Percentiles rank a stretch among this genome's conserved stretches.
Conservation (phyloP, 2,113 vertebrate species). For the Zootoca vivipara region DNA sequence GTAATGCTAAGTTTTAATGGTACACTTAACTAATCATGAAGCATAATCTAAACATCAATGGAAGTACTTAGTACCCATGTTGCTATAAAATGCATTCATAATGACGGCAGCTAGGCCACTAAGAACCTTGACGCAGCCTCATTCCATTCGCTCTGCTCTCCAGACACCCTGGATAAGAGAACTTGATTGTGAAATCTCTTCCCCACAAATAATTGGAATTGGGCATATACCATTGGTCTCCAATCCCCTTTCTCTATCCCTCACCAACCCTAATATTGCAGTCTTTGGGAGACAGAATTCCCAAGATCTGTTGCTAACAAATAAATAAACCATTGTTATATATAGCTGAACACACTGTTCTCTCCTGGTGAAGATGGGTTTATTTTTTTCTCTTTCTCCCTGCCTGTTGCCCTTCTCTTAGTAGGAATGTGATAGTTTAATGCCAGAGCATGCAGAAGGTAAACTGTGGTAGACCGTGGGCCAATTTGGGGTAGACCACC, state of each 20-base stretch:
- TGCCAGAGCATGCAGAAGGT: background rate
- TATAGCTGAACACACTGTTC: slow-evolving; percentile 58
- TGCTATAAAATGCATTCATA: slow-evolving; percentile 59
- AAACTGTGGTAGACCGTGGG: background rate
- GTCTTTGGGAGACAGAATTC: background rate
- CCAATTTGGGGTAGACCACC: background rate
- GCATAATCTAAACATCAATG: slow-evolving; percentile 47
- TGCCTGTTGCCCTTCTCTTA: slow-evolving; percentile 59
- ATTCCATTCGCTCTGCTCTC: background rate
- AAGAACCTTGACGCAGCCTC: slow-evolving; percentile 25
- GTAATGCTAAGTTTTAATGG: slow-evolving; percentile 57
- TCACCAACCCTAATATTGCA: background rate
- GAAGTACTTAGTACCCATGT: slow-evolving; percentile 28
- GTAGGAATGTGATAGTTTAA: slow-evolving; percentile 41
- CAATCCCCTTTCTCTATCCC: too few species aligned
- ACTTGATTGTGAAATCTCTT: background rate
- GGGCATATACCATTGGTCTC: slow-evolving; percentile 20
- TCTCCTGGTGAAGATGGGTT: slow-evolving; percentile 43
- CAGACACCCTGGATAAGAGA: background rate
- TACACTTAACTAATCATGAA: slow-evolving; percentile 52
- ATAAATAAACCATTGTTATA: background rate
- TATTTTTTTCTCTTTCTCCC: slow-evolving; percentile 69
- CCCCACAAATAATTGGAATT: slow-evolving; percentile 20
- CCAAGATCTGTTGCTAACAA: background rate
- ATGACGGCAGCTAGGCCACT: slow-evolving; percentile 29